Conservation (phyloP, 2,113 vertebrate species). For the Typhlomys cinereus region DNA sequence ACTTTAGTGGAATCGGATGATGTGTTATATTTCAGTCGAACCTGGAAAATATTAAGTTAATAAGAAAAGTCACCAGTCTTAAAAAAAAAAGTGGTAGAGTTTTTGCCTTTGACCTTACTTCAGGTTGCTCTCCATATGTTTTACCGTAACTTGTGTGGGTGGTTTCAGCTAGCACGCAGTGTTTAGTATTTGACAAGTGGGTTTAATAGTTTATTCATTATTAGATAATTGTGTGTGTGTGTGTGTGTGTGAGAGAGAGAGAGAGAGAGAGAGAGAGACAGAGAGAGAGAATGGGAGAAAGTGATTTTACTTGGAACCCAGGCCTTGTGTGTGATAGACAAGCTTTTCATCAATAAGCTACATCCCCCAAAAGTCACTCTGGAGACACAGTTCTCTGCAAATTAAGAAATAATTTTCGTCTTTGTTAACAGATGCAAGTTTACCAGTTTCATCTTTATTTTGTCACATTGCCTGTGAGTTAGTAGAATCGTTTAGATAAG, state of each 20-base stretch:
- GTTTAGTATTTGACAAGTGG: conserved; percentile 14
- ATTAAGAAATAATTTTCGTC: neutral
- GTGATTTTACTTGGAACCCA: too few species aligned
- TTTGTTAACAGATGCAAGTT: neutral
- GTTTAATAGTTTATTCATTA: too few species aligned
- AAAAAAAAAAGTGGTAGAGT: neutral
- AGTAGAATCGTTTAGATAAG: neutral
- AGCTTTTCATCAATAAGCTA: too few species aligned
- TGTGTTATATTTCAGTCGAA: neutral
- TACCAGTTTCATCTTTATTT: neutral
- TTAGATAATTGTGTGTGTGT: too few species aligned
- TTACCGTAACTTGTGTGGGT: neutral
- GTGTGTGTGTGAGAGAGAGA: too few species aligned
- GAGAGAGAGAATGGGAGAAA: too few species aligned
- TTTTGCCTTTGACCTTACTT: neutral
- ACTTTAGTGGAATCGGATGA: neutral
- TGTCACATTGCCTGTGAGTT: neutral
- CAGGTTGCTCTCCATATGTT: neutral
- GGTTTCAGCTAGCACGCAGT: conserved; percentile 29
- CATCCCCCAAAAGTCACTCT: neutral
- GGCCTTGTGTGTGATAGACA: too few species aligned
- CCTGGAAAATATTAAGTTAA: conserved; percentile 1
- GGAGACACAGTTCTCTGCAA: neutral
- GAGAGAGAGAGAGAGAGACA: too few species aligned
- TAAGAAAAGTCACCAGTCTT: conserved; percentile 33